Evolutionary conservation across 2,797 vertebrate species (phyloP), one percentile per base, ranked within the genome.

Genomic region (Telmatherina bonti): DNA sequence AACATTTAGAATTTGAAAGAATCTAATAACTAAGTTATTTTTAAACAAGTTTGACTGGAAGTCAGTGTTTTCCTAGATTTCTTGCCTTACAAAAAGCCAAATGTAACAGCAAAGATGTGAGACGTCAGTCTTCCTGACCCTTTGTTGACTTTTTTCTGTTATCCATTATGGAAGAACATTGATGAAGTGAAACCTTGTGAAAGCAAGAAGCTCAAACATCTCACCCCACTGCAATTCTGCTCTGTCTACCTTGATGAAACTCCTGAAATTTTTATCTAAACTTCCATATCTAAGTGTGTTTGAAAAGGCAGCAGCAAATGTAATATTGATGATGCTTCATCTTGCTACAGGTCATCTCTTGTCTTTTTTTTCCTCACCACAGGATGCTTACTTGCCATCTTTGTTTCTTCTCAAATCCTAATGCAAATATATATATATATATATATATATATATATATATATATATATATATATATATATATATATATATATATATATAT

Each of bases 281-380:
- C 79, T 83, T 80, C 81, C 66, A 85, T 68, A 87, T 84, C 66
- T 58, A 73, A 84, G 72, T 68, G 75, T 75, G 30, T 90, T 83
- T 83, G 65, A 78, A 66, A 88, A 84, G 52, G 75, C 82, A 63
- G 68, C 45, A 35, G 66, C 22, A 74, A 77, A 93, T 92, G 75
- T 58, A 90, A 93, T 85, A 92, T 92, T 61, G 31, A 91, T 92
- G 85, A 33, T 56, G 51, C 26, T 82, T 82, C 35, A 70, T 24
- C 62, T 81, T 78, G 59, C 62, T 60, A 24, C 74, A 72, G 49
- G 65, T 70, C 64, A 55, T 57, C 59, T 35, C 36, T 12, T 11
- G 45, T 69, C 74, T 83, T 78, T 55, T 43, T 53, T 69, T 65
- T 72, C 72, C 3, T 72, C 36, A 13, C 36, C 36, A 38, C 4